Evolutionary conservation across 1,140 invertebrate species (phyloP).

Genomic region (Drosophila erecta): DNA sequence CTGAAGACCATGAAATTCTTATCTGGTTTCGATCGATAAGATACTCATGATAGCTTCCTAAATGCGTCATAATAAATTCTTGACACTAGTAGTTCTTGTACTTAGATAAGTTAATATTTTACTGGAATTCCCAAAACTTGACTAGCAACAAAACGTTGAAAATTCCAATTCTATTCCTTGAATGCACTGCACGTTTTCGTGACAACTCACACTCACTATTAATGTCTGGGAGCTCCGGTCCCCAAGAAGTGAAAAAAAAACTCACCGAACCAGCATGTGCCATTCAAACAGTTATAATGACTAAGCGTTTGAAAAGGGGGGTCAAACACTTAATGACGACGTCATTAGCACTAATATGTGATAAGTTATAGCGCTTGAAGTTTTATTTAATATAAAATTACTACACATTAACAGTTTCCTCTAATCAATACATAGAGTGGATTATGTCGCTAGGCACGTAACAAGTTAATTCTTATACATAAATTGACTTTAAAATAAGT

Average conservation of each 20-base stretch:
- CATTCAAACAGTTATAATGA: conserved; percentile 34
- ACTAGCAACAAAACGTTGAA: conserved; percentile 37
- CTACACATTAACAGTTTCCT: too few species aligned
- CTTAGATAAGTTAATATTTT: neutral
- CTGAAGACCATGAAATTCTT: conserved; percentile 15
- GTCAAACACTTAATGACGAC: conserved; percentile 32
- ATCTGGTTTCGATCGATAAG: conserved; percentile 34
- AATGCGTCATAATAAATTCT: conserved; percentile 10
- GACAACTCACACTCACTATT: neutral
- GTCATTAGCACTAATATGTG: conserved; percentile 15
- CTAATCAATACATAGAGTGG: too few species aligned
- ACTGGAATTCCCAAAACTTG: neutral
- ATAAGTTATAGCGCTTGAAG: neutral
- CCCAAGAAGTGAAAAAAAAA: conserved; percentile 11
- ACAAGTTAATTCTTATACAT: too few species aligned
- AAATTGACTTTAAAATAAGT: neutral
- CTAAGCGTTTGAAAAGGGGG: conserved; percentile 16
- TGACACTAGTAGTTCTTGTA: conserved; percentile 4
- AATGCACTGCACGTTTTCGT: conserved; percentile 50
- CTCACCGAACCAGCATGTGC: conserved; percentile 39
- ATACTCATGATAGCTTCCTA: conserved; percentile 4
- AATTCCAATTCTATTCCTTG: conserved; percentile 23
- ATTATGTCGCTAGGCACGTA: too few species aligned
- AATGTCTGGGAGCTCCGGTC: conserved; percentile 2
- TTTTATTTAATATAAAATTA: too few species aligned